Evolutionary conservation across 1,140 invertebrate species (phyloP), one percentile per base, ranked within the genome.

Genomic region (Hetaerina americana): DNA sequence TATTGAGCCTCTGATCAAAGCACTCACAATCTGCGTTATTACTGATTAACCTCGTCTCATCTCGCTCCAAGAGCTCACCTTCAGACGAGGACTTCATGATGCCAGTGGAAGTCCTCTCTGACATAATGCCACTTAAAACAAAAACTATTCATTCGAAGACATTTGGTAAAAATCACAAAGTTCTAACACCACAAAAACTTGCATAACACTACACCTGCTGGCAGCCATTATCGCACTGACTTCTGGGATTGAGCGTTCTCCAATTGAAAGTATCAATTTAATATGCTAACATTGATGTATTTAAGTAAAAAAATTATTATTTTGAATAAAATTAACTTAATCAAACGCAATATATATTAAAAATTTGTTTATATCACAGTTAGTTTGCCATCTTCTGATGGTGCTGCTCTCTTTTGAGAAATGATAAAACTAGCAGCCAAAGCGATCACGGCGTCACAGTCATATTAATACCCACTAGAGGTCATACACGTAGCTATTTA

Each of bases 41-140:
- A 28, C n/a, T 22, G 8, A 69, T 26, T 25, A 26, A 69, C 28
- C 68, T 26, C 10, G 68, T 69, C 15, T 69, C 68, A 27, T 69
- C 68, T 27, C 68, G 24, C 22, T 71, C 70, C 18, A 71, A 27
- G 22, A 71, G 57, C 67, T 71, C 70, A 66, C 70, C 70, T 67
- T 71, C 70, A n/a, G 70, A 71, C 24, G 70, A 66, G 18, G 70
- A 71, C 40, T 70, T 70, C 25, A 70, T 40, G 29, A 40, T 57
- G 40, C 40, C 22, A 3, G 15, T n/a, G 15, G 40, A 57, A 57
- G 40, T 57, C 40, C 40, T 57, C 40, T 57, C 40, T 57, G 40
- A 57, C 40, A 57, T 57, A 10, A 12, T 57, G 40, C 2, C 40
- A 57, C 40, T 57, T 57, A 12, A 57, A 57, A 57, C 2, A n/a